Base-by-base conservation (phyloP, 2,888 invertebrate species). In the Hermaeophaga mercurialis region DNA sequence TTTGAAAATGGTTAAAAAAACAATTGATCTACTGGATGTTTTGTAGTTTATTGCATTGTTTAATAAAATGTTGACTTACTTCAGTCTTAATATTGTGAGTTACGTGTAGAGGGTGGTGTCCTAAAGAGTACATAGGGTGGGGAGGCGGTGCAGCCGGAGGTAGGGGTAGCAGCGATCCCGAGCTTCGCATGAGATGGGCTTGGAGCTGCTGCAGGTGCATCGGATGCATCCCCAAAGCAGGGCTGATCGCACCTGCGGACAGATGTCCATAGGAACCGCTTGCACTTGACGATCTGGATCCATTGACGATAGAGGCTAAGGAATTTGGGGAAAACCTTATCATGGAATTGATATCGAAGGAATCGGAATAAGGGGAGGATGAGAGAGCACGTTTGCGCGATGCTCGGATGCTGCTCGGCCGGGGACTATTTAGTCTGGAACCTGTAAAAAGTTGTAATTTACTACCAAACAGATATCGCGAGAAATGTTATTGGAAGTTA, bases 261-360 rank as follows among this genome's bases (percentile, higher is more conserved):
- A 97, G 85, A 80, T 97, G 97, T 14, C 96, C 96, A 82, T 96
- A 96, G 61, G 96, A 96, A 39, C 96, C 96, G 69, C 95, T 95
- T 3, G 93, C 91, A 22, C 92, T 89, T 11, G 91, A 91, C 58
- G 92, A 91, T 63, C 94, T 82, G 0, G 94, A 94, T 12, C 93
- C 89, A 72, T 89, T 89, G 65, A 89, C 87, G 65, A 89, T 84
- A 43, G 89, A 88, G 7, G 88, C 91, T 65, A 97, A 80, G 17
- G 95, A 94, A 68, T 94, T 93, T 3, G 96, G 96, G 4, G 96
- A 96, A 68, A 95, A 95, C 58, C 96, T 85, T 67, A 97, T 96
- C 83, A 97, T 91, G 50, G 95, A 94, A 72, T 95, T 95, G 73
- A 97, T 87, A 80, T 97, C 96, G 65, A 96, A 90, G 54, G 94